Conservation (phyloP, 2,888 invertebrate genomes). For the Cinara cedri region DNA sequence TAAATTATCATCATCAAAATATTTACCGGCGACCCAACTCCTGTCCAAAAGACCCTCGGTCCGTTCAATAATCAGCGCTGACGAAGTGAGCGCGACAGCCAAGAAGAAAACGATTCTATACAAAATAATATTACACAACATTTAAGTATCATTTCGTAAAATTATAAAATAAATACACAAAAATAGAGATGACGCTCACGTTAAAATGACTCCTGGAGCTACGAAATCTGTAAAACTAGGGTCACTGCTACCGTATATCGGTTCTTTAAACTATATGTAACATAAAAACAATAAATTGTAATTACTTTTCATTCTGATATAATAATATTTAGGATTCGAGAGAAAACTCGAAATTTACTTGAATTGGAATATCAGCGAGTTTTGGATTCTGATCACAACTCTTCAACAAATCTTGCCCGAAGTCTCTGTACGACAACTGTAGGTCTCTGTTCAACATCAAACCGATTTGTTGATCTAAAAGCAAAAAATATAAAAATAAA, state of each 20-base stretch:
- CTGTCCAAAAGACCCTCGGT: constrained; percentile 91
- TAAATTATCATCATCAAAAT: constrained; percentile 5
- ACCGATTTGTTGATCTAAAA: constrained; percentile 87
- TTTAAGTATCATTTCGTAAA: neutral
- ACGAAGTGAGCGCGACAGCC: constrained; percentile 91
- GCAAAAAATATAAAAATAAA: no score
- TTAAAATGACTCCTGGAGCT: constrained; percentile 91
- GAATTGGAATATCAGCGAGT: constrained; percentile 85
- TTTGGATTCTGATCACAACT: constrained; percentile 82
- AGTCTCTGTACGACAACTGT: constrained; percentile 83
- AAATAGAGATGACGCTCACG: constrained; percentile 72
- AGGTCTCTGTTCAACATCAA: constrained; percentile 86
- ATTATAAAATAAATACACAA: constrained; percentile 58
- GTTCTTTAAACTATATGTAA: constrained; percentile 73
- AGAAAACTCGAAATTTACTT: constrained; percentile 59
- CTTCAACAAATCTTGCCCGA: constrained; percentile 75
- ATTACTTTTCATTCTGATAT: neutral
- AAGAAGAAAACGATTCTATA: constrained; percentile 92
- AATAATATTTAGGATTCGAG: neutral
- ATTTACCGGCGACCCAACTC: constrained; percentile 82
- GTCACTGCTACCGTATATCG: constrained; percentile 85
- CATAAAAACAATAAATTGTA: constrained; percentile 60
- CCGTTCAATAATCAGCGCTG: constrained; percentile 87
- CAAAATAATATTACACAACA: neutral
- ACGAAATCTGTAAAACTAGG: constrained; percentile 96